Percentiles rank a stretch among this genome's conserved stretches.
Conservation (phyloP, 1,140 invertebrate genomes). For the Pseudomyrmex dendroicus region DNA sequence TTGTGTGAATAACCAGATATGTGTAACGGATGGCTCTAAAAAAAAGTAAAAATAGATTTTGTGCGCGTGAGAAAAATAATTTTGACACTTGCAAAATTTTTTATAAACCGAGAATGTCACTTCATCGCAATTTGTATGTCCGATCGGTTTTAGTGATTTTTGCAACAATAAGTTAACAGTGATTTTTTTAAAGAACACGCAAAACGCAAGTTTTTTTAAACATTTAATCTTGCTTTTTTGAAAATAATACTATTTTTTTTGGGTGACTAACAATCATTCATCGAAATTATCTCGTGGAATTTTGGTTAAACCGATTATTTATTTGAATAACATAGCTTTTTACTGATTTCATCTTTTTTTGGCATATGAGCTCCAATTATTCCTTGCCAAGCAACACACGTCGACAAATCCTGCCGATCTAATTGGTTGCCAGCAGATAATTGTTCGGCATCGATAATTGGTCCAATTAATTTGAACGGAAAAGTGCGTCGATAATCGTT, state of each 20-base stretch:
- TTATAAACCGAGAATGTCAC: background rate
- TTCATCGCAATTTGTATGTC: background rate
- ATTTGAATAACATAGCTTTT: conserved; percentile 45
- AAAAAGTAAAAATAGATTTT: background rate
- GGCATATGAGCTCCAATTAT: conserved; percentile 72
- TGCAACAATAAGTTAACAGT: background rate
- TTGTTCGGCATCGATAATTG: conserved; percentile 83
- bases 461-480: conserved; percentile 84
- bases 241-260: conserved; percentile 1
- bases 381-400: conserved; percentile 68
- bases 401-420: conserved; percentile 80
- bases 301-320: conserved; percentile 54
- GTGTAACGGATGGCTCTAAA: background rate
- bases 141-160: background rate
- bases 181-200: background rate
- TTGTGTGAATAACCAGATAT: background rate
- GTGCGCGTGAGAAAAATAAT: background rate
- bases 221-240: background rate
- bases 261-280: conserved; percentile 7
- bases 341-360: conserved; percentile 34
- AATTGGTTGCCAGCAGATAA: conserved; percentile 83
- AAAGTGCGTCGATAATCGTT: conserved; percentile 81
- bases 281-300: conserved; percentile 32
- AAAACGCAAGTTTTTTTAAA: background rate
- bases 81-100: background rate